These are phyloP conservation scores for Oryzias javanicus DNA, from an alignment of 2,113 vertebrate species.

Conservation along the genomic window DNA sequence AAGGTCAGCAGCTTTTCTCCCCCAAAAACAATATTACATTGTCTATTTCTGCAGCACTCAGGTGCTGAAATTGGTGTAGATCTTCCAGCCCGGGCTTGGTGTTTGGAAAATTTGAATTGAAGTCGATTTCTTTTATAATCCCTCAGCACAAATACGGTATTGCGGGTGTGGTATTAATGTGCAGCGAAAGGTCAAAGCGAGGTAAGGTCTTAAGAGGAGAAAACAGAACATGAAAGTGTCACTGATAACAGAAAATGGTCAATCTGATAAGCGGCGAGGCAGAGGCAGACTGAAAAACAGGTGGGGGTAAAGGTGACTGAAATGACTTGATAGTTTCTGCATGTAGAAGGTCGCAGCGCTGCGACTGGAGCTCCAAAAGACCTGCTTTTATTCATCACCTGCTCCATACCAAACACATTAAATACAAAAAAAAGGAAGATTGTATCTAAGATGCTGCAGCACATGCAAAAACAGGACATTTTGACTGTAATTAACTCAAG, in stretches of 20 bases:
- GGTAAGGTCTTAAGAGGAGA: slow-evolving; percentile 6
- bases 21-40: slow-evolving; percentile 16
- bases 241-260: slow-evolving; percentile 29
- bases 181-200: slow-evolving; percentile 14
- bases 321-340: not conserved
- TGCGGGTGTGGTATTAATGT: slow-evolving; percentile 7
- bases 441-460: no score
- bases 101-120: slow-evolving; percentile 20
- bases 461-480: no score
- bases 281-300: slow-evolving; percentile 7
- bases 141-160: not conserved
- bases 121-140: slow-evolving; percentile 6
- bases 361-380: not conserved
- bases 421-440: no score
- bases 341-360: not conserved
- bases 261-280: slow-evolving; percentile 6
- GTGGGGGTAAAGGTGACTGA: slow-evolving; percentile 4
- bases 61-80: slow-evolving; percentile 22
- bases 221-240: slow-evolving; percentile 26
- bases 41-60: slow-evolving; percentile 11
- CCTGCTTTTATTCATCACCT: no score
- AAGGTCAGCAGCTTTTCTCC: slow-evolving; percentile 23
- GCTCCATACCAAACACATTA: no score
- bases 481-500: not conserved
- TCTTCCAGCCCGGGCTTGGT: slow-evolving; percentile 10